Evolutionary conservation across 2,797 vertebrate species (phyloP).

Genomic region (Peromyscus aztecus): DNA sequence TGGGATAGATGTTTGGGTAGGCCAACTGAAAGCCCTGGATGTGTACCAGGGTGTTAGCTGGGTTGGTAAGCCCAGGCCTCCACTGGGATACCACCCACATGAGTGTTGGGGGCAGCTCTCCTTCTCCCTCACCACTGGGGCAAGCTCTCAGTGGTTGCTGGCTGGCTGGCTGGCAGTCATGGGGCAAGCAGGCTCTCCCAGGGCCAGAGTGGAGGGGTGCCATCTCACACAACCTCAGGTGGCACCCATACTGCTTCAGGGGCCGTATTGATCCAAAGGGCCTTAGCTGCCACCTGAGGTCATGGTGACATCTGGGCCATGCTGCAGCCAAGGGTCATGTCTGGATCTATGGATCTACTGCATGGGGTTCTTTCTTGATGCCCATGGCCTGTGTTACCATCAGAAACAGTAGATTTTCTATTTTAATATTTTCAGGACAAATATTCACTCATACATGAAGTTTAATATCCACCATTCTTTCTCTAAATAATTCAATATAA

Average conservation of each 20-base stretch:
- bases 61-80: neutral
- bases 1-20: neutral
- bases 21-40: neutral
- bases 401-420: neutral
- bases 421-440: neutral
- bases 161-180: neutral
- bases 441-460: neutral
- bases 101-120: neutral
- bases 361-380: neutral
- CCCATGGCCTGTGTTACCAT: neutral
- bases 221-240: neutral
- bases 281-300: neutral
- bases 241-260: neutral
- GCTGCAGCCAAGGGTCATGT: neutral
- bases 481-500: neutral
- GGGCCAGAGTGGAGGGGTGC: neutral
- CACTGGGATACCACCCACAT: neutral
- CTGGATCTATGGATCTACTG: neutral
- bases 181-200: neutral
- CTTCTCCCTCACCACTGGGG: neutral
- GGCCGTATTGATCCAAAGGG: neutral
- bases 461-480: neutral
- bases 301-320: neutral
- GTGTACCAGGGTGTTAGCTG: neutral
- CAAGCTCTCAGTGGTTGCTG: neutral